Conservation (phyloP, 2,888 invertebrate species). For the Drosophila pseudotakahashii region DNA sequence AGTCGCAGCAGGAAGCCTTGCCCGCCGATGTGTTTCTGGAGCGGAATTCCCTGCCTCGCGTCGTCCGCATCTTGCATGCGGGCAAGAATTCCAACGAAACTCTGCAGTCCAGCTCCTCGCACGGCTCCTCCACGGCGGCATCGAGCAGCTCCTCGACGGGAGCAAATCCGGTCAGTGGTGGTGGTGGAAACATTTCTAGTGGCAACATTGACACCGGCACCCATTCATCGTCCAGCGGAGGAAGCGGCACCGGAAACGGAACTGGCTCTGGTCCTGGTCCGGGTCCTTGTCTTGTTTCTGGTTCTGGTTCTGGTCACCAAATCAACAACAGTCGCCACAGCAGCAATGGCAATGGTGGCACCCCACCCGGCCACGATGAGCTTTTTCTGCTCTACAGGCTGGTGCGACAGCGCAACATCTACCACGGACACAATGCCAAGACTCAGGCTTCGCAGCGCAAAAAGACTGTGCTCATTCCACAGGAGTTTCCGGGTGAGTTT, state of each 20-base stretch:
- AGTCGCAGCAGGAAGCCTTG: slow-evolving; percentile 82
- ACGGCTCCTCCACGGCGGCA: slow-evolving; percentile 83
- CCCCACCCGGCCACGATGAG: slow-evolving; percentile 72
- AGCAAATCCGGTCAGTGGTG: slow-evolving; percentile 43
- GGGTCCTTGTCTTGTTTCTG: slow-evolving; percentile 29
- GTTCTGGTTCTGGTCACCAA: slow-evolving; percentile 32
- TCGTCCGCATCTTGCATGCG: slow-evolving; percentile 82
- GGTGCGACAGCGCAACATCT: slow-evolving; percentile 82
- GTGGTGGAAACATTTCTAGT: slow-evolving; percentile 12
- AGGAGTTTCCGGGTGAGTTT: slow-evolving; percentile 84
- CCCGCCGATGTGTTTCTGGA: slow-evolving; percentile 83
- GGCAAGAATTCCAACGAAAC: slow-evolving; percentile 83
- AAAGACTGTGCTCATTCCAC: slow-evolving; percentile 84
- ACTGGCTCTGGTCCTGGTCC: slow-evolving; percentile 45
- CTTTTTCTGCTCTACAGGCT: slow-evolving; percentile 83
- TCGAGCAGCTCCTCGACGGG: slow-evolving; percentile 79
- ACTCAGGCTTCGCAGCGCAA: slow-evolving; percentile 82
- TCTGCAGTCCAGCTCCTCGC: slow-evolving; percentile 83
- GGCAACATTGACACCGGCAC: slow-evolving; percentile 40
- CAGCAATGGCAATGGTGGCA: slow-evolving; percentile 21
- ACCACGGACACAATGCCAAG: slow-evolving; percentile 84
- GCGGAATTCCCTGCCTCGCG: slow-evolving; percentile 82
- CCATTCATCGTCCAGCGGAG: slow-evolving; percentile 49
- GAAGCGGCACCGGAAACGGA: slow-evolving; percentile 40
- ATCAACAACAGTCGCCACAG: slow-evolving; percentile 39